These are phyloP conservation scores for Tarsius wallacei DNA, from an alignment of 2,797 vertebrate genomes.

Conservation along the genomic window DNA sequence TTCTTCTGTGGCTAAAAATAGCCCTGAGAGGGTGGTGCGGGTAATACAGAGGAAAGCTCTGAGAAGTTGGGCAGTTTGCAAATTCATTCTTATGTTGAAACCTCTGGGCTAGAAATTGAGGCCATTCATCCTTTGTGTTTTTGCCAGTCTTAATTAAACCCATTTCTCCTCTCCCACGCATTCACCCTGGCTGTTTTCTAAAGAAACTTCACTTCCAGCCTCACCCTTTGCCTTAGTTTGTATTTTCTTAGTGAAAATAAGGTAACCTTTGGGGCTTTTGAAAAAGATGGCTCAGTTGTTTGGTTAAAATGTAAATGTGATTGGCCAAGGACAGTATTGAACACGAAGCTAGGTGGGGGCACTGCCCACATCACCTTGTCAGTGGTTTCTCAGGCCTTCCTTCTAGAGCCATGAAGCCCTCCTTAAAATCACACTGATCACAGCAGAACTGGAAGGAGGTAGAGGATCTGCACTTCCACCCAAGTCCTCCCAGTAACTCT, in stretches of 20 bases:
- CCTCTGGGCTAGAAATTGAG: neutral
- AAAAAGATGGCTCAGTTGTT: conserved; percentile 16
- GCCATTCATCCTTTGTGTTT: neutral
- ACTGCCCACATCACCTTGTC: neutral
- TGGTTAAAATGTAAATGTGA: neutral
- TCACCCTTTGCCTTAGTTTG: neutral
- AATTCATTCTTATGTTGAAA: conserved; percentile 32
- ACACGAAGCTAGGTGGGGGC: neutral
- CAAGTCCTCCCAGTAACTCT: neutral
- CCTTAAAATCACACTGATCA: neutral
- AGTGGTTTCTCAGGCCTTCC: neutral
- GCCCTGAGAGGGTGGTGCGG: neutral
- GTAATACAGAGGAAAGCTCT: neutral
- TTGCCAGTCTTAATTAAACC: neutral
- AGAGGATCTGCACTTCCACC: neutral
- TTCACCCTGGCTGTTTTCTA: neutral
- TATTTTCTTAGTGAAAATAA: conserved; percentile 5
- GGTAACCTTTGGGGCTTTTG: conserved; percentile 5
- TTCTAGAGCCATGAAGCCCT: neutral
- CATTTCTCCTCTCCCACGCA: neutral
- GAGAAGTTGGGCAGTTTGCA: neutral
- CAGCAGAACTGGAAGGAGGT: neutral
- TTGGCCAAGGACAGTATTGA: neutral
- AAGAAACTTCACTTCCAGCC: neutral
- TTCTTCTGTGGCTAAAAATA: conserved; percentile 67